Percentiles rank a stretch among this genome's conserved stretches.
Conservation (phyloP, 37 sponge, comb jelly and placozoan genomes). For the Chondrilla cf. caribensis region DNA sequence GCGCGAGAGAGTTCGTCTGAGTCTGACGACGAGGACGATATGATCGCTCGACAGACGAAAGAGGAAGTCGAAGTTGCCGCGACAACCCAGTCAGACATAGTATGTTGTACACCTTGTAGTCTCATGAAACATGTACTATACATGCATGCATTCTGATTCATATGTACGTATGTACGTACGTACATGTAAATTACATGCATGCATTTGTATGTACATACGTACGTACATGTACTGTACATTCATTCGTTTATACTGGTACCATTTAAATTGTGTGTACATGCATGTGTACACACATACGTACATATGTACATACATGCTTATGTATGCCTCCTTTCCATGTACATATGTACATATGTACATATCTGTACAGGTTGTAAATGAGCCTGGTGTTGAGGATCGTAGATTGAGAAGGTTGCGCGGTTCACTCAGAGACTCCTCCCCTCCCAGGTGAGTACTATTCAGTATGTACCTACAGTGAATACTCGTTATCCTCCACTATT, state of each 20-base stretch:
- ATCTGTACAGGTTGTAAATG: constrained; percentile 15
- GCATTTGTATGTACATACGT: neutral
- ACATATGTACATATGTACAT: no score
- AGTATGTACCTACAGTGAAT: neutral
- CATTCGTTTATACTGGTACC: no score
- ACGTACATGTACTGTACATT: neutral
- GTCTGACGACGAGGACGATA: constrained; percentile 49
- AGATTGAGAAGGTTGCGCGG: constrained; percentile 33
- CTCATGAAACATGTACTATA: neutral
- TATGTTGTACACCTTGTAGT: neutral
- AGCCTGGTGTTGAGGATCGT: constrained; percentile 35
- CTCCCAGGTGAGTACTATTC: neutral
- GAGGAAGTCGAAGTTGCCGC: neutral
- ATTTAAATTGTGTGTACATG: no score
- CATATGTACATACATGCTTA: no score
- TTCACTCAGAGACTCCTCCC: constrained; percentile 1
- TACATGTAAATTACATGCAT: neutral
- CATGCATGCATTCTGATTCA: neutral
- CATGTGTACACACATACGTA: no score
- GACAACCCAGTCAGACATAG: neutral
- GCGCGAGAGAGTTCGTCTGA: constrained; percentile 45
- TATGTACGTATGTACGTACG: constrained; percentile 10
- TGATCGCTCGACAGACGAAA: neutral
- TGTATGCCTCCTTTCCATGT: no score
- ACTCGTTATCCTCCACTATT: neutral